These are phyloP conservation scores for Thymelicus acteon DNA, from an alignment of 2,888 invertebrate genomes.

Conservation along the genomic window DNA sequence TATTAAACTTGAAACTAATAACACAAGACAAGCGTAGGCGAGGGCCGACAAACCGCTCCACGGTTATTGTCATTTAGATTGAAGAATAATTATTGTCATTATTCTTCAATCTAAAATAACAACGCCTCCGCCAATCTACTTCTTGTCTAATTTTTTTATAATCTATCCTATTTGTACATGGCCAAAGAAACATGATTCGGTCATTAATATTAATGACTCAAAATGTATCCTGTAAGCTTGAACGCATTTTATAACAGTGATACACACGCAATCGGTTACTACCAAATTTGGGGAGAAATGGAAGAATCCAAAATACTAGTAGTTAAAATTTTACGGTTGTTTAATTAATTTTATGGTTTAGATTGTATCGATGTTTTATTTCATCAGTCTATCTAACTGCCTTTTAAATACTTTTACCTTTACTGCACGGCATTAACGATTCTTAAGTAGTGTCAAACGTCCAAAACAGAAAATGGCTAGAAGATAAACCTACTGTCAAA, in stretches of 20 bases:
- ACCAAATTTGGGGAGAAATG: not conserved
- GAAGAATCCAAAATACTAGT: not conserved
- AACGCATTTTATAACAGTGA: conserved; percentile 8
- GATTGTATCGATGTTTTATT: no score
- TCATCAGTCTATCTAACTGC: no score
- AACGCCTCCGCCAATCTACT: conserved; percentile 63
- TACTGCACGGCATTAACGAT: no score
- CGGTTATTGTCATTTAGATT: conserved; percentile 28
- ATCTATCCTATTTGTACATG: conserved; percentile 40
- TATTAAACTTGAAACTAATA: conserved; percentile 49
- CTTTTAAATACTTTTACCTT: no score
- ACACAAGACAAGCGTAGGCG: conserved; percentile 59
- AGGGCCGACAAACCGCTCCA: conserved; percentile 52
- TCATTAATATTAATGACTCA: conserved; percentile 39
- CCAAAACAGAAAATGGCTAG: no score
- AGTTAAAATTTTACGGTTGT: no score
- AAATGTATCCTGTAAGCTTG: conserved; percentile 19
- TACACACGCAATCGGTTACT: not conserved
- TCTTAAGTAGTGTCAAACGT: no score
- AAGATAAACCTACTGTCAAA: no score
- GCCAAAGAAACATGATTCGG: conserved; percentile 25
- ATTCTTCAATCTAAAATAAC: conserved; percentile 69
- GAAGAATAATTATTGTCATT: conserved; percentile 53
- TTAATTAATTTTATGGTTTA: no score
- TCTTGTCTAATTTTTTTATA: conserved; percentile 56